These are phyloP conservation scores for Psittacara wagleri DNA, from an alignment of 2,113 vertebrate species.

Conservation along the genomic window DNA sequence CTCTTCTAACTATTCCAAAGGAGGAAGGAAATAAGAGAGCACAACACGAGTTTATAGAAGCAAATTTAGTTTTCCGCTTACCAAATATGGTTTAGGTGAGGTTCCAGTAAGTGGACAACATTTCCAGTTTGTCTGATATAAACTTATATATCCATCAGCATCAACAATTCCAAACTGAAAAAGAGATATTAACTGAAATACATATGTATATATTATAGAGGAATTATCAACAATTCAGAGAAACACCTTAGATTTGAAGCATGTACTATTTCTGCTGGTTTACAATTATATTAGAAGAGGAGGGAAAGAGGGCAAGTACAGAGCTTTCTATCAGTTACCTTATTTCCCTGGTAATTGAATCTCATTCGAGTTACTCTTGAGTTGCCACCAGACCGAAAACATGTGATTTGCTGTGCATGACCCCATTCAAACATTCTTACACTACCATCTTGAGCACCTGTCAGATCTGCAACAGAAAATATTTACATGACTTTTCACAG, in stretches of 20 bases:
- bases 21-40: background rate
- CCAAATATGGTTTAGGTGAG: slow-evolving; percentile 92
- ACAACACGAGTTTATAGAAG: background rate
- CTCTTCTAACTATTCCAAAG: background rate
- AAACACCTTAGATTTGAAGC: background rate
- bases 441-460: slow-evolving; percentile 95
- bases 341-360: slow-evolving; percentile 98
- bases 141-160: slow-evolving; percentile 92
- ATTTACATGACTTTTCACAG: background rate
- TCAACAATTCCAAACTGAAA: slow-evolving; percentile 94
- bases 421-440: slow-evolving; percentile 99
- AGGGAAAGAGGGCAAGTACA: background rate
- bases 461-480: slow-evolving; percentile 83
- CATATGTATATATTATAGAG: background rate
- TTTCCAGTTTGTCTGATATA: slow-evolving; percentile 95
- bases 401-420: slow-evolving; percentile 95
- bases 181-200: background rate
- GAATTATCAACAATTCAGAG: background rate
- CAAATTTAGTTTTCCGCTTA: slow-evolving; percentile 63
- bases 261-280: background rate
- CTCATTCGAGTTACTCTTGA: slow-evolving; percentile 92
- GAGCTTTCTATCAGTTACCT: slow-evolving; percentile 75
- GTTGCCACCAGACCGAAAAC: slow-evolving; percentile 94
- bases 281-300: background rate
- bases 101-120: slow-evolving; percentile 82